Evolutionary conservation across 2,797 vertebrate genomes (phyloP).

Genomic region (Xerus rutilus): DNA sequence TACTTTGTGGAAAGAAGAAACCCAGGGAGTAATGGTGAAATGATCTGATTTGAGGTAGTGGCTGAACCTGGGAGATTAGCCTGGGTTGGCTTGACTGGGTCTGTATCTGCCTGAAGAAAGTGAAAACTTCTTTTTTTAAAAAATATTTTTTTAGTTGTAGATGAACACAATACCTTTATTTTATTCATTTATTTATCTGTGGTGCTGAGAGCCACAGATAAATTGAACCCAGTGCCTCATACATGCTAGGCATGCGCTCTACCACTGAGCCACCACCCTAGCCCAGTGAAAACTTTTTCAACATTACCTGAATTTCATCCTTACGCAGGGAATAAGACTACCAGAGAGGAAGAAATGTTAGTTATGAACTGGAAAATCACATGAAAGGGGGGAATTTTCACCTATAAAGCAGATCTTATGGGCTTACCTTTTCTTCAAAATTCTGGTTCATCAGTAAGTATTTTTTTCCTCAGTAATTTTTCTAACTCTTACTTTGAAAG

Average conservation of each 20-base stretch:
- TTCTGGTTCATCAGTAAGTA: not conserved
- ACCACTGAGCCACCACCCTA: too few species aligned
- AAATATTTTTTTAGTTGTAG: too few species aligned
- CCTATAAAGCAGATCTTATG: not conserved
- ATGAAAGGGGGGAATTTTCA: not conserved
- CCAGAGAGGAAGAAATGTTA: not conserved
- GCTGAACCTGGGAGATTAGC: not conserved
- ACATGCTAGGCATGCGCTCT: too few species aligned
- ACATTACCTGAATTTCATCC: not conserved
- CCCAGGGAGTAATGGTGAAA: not conserved
- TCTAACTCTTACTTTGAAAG: not conserved
- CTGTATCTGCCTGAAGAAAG: not conserved
- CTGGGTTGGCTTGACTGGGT: not conserved
- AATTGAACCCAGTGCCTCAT: too few species aligned
- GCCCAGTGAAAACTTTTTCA: not conserved
- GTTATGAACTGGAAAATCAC: not conserved
- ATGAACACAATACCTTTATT: too few species aligned
- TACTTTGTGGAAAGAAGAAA: not conserved
- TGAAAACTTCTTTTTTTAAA: not conserved
- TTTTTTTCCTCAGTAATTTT: not conserved
- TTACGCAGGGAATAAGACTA: not conserved
- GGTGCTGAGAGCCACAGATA: too few species aligned
- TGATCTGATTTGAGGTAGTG: not conserved
- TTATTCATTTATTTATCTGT: too few species aligned
- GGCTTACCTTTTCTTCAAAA: conserved; percentile 13